Evolutionary conservation across 2,888 invertebrate genomes (phyloP).

Genomic region (Torymus texanus): DNA sequence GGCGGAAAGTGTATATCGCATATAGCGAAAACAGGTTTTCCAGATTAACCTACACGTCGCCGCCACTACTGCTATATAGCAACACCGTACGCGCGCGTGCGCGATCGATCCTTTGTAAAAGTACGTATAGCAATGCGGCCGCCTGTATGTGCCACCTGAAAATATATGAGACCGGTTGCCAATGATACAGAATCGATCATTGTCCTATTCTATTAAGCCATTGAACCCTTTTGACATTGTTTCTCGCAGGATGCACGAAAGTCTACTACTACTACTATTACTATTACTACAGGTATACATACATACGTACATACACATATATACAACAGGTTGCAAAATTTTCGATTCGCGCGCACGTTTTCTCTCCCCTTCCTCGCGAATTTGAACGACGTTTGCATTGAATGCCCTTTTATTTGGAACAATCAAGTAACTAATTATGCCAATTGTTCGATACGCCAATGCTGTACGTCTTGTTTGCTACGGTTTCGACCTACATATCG

Average conservation of each 20-base stretch:
- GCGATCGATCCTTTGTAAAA: conserved; percentile 68
- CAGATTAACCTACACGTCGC: conserved; percentile 69
- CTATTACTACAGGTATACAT: too few species aligned
- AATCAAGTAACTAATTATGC: neutral
- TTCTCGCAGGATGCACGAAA: conserved; percentile 40
- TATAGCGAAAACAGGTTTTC: conserved; percentile 68
- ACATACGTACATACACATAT: neutral
- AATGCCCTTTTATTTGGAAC: conserved; percentile 7
- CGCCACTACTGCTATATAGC: too few species aligned
- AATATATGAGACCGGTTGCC: conserved; percentile 53
- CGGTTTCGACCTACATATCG: too few species aligned
- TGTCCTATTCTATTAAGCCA: conserved; percentile 56
- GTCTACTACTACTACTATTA: too few species aligned
- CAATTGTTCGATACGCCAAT: neutral
- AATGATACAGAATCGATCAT: conserved; percentile 56
- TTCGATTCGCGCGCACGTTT: neutral
- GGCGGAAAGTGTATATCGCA: conserved; percentile 65
- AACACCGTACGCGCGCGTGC: conserved; percentile 6
- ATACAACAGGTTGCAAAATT: conserved; percentile 42
- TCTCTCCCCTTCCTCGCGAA: neutral
- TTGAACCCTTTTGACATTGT: conserved; percentile 53
- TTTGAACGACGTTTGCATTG: conserved; percentile 3
- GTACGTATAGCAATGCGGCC: conserved; percentile 53
- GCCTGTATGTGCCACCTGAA: conserved; percentile 45
- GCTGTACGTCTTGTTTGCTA: too few species aligned